These are phyloP conservation scores for Mus spretus DNA, from an alignment of 2,797 vertebrate genomes.

Conservation along the genomic window DNA sequence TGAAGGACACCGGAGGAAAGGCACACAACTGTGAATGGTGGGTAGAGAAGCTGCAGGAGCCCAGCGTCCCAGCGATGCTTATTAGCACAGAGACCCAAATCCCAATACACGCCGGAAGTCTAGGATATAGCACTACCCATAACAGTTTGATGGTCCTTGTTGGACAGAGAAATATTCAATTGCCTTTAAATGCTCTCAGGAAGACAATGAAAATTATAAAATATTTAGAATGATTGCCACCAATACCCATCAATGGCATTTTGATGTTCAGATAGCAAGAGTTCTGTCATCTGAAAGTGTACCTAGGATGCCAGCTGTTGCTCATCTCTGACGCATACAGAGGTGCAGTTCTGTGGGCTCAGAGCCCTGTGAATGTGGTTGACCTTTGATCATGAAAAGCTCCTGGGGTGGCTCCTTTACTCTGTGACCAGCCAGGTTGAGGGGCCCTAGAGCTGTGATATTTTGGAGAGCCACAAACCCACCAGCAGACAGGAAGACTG, in stretches of 20 bases:
- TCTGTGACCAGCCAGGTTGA: neutral
- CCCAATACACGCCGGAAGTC: neutral
- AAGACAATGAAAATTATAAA: slow-evolving; percentile 14
- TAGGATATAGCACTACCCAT: neutral
- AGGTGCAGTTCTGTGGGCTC: neutral
- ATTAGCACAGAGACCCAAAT: neutral
- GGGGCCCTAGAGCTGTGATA: no score
- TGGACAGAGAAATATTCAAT: slow-evolving; percentile 32
- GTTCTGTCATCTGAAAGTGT: neutral
- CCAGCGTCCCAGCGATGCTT: neutral
- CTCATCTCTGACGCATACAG: neutral
- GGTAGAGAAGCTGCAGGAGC: neutral
- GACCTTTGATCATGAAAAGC: neutral
- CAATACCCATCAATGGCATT: neutral
- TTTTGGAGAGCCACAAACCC: neutral
- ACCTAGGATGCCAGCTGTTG: rapidly evolving
- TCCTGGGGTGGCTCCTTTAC: neutral
- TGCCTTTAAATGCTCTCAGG: slow-evolving; percentile 6
- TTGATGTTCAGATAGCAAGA: neutral
- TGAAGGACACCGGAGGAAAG: neutral
- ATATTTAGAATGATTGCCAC: slow-evolving; percentile 6
- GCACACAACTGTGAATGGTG: rapidly evolving
- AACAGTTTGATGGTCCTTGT: neutral
- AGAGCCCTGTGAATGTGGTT: neutral
- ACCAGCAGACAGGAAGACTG: neutral